phyloP scores from a whole-genome alignment of 2,113 vertebrate genomes.

The Theristicus caerulescens region DNA sequence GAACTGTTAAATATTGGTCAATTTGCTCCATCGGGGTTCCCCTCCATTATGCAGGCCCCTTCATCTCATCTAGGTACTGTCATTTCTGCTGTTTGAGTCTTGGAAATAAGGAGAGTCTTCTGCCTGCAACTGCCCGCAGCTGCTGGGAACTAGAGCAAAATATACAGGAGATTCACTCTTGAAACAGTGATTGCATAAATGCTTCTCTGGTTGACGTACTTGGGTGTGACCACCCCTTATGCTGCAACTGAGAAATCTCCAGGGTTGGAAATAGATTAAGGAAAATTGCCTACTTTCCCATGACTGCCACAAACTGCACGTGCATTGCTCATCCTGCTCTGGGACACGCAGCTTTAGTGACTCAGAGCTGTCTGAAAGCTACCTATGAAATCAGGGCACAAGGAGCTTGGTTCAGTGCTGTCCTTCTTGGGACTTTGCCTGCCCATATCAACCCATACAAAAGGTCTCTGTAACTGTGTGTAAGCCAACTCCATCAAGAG shows the following conservation, averaged over 20 bases:
- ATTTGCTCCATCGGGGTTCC: not conserved
- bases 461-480: not conserved
- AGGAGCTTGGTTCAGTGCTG: not conserved
- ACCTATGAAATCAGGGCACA: not conserved
- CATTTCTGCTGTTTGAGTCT: not conserved
- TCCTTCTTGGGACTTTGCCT: not conserved
- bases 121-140: not conserved
- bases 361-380: not conserved
- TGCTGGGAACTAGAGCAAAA: not conserved
- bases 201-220: not conserved
- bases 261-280: not conserved
- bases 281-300: not conserved
- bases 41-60: not conserved
- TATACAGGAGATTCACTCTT: not conserved
- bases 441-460: not conserved
- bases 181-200: not conserved
- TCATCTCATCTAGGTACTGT: not conserved
- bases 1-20: not conserved
- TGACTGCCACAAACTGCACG: not conserved
- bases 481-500: not conserved
- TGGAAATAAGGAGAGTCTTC: not conserved
- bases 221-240: not conserved
- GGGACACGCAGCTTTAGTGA: not conserved
- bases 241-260: not conserved
- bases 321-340: not conserved